Percentiles rank a stretch among this genome's conserved stretches.
These are phyloP conservation scores for Bubo bubo DNA, from an alignment of 2,113 vertebrate genomes.

Conservation along the genomic window DNA sequence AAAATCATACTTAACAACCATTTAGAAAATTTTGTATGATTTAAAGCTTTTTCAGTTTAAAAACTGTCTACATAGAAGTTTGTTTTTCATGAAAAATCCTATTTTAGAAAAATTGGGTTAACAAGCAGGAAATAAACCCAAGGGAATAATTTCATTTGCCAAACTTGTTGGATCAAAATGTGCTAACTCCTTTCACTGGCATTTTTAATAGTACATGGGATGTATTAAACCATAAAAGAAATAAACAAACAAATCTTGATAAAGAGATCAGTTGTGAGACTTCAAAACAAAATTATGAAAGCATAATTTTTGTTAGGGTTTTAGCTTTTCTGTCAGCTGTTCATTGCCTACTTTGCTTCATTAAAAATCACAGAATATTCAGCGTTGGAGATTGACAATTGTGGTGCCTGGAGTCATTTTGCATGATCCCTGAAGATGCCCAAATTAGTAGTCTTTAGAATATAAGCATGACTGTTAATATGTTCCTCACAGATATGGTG, in stretches of 20 bases:
- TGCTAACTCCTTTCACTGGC: neutral
- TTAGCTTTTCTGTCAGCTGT: neutral
- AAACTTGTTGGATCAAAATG: neutral
- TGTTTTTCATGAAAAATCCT: neutral
- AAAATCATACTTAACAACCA: neutral
- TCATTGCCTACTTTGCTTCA: neutral
- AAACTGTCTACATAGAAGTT: neutral
- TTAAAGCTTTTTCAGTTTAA: neutral
- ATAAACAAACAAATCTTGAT: neutral
- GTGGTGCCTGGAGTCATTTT: neutral
- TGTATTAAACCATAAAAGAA: neutral
- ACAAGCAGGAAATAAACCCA: neutral
- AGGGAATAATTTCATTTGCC: neutral
- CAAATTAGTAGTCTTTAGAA: neutral
- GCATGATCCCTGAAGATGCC: neutral
- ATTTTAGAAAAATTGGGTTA: neutral
- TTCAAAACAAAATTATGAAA: neutral
- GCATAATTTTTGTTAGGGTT: neutral
- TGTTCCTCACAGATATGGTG: neutral
- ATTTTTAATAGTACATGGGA: neutral
- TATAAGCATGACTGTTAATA: too few relatives aligned
- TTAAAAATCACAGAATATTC: neutral
- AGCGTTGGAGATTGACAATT: neutral
- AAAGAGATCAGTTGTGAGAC: neutral
- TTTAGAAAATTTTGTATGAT: neutral